A percentile compares a stretch with the other conserved stretches of the same genome.
These are phyloP conservation scores for Halichondria panicea DNA, from an alignment of 37 sponge, comb jelly and placozoan genomes.

Conservation along the genomic window DNA sequence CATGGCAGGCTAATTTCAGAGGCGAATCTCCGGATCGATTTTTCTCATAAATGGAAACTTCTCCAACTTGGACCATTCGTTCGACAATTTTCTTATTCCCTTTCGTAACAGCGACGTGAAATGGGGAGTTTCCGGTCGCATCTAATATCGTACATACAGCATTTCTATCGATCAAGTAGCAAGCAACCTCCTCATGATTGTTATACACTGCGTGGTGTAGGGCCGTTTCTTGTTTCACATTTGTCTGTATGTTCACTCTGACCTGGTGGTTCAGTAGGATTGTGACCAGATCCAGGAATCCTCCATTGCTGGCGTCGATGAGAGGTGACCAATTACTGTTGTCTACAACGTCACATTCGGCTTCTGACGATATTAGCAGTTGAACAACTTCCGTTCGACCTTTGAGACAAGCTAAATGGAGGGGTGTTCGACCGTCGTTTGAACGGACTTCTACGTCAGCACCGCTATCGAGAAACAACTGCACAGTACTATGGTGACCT, in stretches of 20 bases:
- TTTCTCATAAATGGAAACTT: constrained; percentile 41
- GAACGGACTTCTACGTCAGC: constrained; percentile 60
- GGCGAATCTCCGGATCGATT: constrained; percentile 33
- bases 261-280: constrained; percentile 76
- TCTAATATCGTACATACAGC: constrained; percentile 33
- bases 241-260: constrained; percentile 48
- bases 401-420: constrained; percentile 68
- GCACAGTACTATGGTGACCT: constrained; percentile 43
- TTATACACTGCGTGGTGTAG: constrained; percentile 66
- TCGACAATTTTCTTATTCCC: constrained; percentile 57
- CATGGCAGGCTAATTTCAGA: constrained; percentile 54
- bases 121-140: constrained; percentile 48
- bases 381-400: constrained; percentile 66
- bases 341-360: constrained; percentile 64
- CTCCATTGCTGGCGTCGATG: constrained; percentile 75
- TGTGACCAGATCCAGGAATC: constrained; percentile 74
- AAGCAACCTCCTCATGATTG: constrained; percentile 50
- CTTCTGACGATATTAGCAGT: constrained; percentile 48
- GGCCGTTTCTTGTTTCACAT: constrained; percentile 58
- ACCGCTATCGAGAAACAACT: constrained; percentile 49
- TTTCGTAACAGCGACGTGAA: constrained; percentile 64
- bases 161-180: constrained; percentile 51
- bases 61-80: constrained; percentile 31
- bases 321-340: constrained; percentile 71
- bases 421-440: constrained; percentile 63